Evolutionary conservation across 2,888 invertebrate species (phyloP).

Genomic region (Flexamia atlantica): DNA sequence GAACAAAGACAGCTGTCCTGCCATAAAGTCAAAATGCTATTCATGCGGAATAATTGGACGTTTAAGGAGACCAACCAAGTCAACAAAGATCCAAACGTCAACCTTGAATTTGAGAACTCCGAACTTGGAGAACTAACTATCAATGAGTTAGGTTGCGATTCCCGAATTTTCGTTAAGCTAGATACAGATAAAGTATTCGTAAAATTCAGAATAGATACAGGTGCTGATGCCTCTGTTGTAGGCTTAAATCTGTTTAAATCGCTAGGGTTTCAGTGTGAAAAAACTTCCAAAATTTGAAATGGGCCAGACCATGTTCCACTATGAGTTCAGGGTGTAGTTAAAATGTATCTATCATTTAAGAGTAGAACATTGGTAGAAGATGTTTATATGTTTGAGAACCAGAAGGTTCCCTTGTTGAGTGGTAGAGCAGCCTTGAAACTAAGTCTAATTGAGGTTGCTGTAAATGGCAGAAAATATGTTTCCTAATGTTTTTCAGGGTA

Average conservation of each 20-base stretch:
- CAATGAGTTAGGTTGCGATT: slow-evolving; percentile 17
- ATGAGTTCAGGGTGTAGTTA: neutral
- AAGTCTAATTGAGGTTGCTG: neutral
- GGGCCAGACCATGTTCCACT: slow-evolving; percentile 37
- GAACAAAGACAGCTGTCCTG: slow-evolving; percentile 6
- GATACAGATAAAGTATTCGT: neutral
- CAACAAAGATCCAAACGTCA: neutral
- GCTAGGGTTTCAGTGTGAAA: neutral
- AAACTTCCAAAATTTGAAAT: neutral
- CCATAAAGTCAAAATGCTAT: slow-evolving; percentile 13
- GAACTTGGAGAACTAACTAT: slow-evolving; percentile 9
- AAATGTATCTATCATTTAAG: slow-evolving; percentile 5
- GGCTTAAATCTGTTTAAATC: neutral
- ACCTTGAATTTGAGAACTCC: neutral
- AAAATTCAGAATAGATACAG: slow-evolving; percentile 16
- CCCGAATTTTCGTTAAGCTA: slow-evolving; percentile 7
- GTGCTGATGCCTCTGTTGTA: slow-evolving; percentile 17
- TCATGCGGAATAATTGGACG: slow-evolving; percentile 10
- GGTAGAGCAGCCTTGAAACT: slow-evolving; percentile 36
- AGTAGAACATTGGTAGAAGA: neutral
- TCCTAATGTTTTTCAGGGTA: slow-evolving; percentile 34
- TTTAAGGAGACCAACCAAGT: slow-evolving; percentile 1
- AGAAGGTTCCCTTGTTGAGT: slow-evolving; percentile 10
- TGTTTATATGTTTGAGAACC: slow-evolving; percentile 27
- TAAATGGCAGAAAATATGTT: slow-evolving; percentile 9